A percentile compares a stretch with the other conserved stretches of the same genome.
phyloP scores from a whole-genome alignment of 2,888 invertebrate species.

The Drosophila recens region DNA sequence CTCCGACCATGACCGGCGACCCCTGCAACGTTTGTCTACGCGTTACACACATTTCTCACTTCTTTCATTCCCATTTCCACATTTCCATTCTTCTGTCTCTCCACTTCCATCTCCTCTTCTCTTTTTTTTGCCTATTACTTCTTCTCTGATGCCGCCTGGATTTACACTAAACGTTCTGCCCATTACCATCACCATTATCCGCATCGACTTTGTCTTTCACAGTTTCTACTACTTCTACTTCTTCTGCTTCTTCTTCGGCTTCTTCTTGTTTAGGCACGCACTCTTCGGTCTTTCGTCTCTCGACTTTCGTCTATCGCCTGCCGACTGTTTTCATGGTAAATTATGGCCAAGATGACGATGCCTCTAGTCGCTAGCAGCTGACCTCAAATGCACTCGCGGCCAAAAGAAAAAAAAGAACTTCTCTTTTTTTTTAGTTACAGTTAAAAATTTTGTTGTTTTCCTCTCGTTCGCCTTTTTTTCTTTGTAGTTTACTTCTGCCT shows the following conservation, averaged over 20 bases:
- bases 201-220: slow-evolving; percentile 34
- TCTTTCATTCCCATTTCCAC: slow-evolving; percentile 18
- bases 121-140: neutral
- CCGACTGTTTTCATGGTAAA: slow-evolving; percentile 62
- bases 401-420: slow-evolving; percentile 25
- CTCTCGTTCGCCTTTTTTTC: slow-evolving; percentile 28
- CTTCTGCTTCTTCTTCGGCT: slow-evolving; percentile 6
- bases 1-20: slow-evolving; percentile 55
- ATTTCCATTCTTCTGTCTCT: slow-evolving; percentile 6
- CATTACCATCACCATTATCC: slow-evolving; percentile 55
- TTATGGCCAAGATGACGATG: slow-evolving; percentile 59
- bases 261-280: slow-evolving; percentile 51
- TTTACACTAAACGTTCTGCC: slow-evolving; percentile 51
- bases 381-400: slow-evolving; percentile 61
- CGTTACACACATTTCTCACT: slow-evolving; percentile 50
- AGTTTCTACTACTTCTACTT: slow-evolving; percentile 10
- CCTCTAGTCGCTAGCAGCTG: slow-evolving; percentile 36
- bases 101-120: neutral
- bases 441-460: slow-evolving; percentile 41
- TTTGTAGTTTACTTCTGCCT: slow-evolving; percentile 13
- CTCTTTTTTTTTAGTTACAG: slow-evolving; percentile 43
- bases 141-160: slow-evolving; percentile 31
- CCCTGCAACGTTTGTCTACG: slow-evolving; percentile 34
- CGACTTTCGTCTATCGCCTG: slow-evolving; percentile 4
- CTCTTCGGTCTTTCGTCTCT: slow-evolving; percentile 22